Evolutionary conservation across 1,140 invertebrate species (phyloP).

Genomic region (Anadara kagoshimensis): DNA sequence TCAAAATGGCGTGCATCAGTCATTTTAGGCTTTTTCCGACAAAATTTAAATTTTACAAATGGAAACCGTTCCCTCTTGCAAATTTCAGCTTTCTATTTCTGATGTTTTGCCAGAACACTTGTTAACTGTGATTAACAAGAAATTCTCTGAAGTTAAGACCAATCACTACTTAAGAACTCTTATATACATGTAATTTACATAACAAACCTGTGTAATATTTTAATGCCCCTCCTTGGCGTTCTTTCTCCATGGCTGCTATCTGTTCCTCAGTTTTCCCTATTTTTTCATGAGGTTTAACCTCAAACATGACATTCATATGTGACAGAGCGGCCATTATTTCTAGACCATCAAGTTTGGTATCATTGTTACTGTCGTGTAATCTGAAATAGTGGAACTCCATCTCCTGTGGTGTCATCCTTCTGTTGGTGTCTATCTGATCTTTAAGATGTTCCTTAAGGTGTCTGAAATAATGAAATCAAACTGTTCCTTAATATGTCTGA

Average conservation of each 20-base stretch:
- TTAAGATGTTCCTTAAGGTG: slow-evolving; percentile 64
- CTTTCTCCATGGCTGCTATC: slow-evolving; percentile 50
- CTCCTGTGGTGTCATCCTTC: slow-evolving; percentile 58
- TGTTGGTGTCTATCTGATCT: slow-evolving; percentile 57
- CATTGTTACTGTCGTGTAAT: slow-evolving; percentile 67
- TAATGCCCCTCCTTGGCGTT: slow-evolving; percentile 51
- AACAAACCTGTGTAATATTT: slow-evolving; percentile 59
- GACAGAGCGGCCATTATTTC: slow-evolving; percentile 63
- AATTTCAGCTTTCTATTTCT: too few relatives aligned
- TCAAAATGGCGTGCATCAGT: too few relatives aligned
- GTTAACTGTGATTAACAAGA: too few relatives aligned
- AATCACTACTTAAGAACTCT: too few relatives aligned
- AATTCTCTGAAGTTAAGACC: too few relatives aligned
- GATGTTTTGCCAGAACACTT: too few relatives aligned
- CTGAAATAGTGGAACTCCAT: slow-evolving; percentile 68
- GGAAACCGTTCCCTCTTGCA: too few relatives aligned
- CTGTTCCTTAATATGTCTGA: not conserved
- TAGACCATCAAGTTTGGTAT: slow-evolving; percentile 63
- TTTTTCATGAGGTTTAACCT: slow-evolving; percentile 54
- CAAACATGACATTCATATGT: slow-evolving; percentile 60
- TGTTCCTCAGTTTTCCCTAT: slow-evolving; percentile 57
- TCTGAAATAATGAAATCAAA: slow-evolving; percentile 37
- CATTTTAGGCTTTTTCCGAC: too few relatives aligned
- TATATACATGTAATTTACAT: not conserved
- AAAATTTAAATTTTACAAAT: too few relatives aligned